A percentile compares a stretch with the other conserved stretches of the same genome.
Conservation (phyloP, 2,113 vertebrate genomes). For the Spilogale gracilis region DNA sequence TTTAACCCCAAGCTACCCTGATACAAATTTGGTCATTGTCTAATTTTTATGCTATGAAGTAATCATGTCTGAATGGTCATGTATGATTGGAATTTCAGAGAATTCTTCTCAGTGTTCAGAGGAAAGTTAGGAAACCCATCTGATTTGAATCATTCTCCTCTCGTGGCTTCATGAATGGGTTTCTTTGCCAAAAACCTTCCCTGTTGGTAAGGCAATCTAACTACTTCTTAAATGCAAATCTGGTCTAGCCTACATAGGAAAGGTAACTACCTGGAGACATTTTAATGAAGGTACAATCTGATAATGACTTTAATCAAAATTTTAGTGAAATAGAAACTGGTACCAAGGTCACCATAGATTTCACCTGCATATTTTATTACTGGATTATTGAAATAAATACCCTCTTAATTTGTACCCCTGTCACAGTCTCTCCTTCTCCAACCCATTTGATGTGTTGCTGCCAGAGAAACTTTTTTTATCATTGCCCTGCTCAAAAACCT, state of each 20-base stretch:
- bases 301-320: slow-evolving; percentile 1
- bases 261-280: background rate
- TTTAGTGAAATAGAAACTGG: background rate
- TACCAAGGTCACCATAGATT: background rate
- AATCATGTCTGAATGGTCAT: background rate
- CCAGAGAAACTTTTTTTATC: slow-evolving; percentile 11
- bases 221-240: background rate
- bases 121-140: background rate
- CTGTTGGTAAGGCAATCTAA: background rate
- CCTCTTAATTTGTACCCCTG: background rate
- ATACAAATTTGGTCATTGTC: background rate
- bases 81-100: background rate
- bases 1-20: background rate
- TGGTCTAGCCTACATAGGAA: background rate
- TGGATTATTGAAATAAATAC: slow-evolving; percentile 28
- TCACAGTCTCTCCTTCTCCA: slow-evolving; percentile 27
- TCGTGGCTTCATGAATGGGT: background rate
- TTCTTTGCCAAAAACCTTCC: background rate
- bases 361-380: background rate
- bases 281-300: background rate
- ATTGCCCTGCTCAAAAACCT: background rate
- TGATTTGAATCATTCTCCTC: background rate
- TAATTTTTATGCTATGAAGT: background rate
- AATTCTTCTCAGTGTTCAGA: background rate
- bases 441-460: background rate